These are phyloP conservation scores for Sycobia sp. DNA, from an alignment of 1,140 invertebrate genomes.

Conservation along the genomic window DNA sequence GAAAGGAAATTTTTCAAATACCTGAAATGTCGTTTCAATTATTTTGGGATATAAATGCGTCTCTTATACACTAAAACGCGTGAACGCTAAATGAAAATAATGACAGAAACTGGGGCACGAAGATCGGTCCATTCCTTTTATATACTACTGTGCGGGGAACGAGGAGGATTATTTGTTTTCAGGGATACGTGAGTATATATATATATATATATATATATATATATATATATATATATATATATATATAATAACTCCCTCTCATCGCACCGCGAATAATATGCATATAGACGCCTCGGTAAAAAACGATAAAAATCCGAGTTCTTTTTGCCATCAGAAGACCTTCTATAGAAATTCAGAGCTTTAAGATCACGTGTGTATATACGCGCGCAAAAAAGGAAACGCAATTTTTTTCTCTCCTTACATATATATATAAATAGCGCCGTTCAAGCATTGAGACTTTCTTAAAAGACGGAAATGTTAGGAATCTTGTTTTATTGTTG, in stretches of 20 bases:
- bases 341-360: neutral
- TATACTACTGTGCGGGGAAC: too few species aligned
- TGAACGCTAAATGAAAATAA: neutral
- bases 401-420: constrained; percentile 9
- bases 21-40: too few species aligned
- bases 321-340: constrained; percentile 6
- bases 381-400: constrained; percentile 17
- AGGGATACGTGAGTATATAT: constrained; percentile 14
- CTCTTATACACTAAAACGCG: too few species aligned
- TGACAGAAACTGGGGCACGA: neutral
- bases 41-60: too few species aligned
- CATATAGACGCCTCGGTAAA: neutral
- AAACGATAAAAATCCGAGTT: constrained; percentile 6
- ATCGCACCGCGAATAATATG: neutral
- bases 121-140: constrained; percentile 14
- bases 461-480: too few species aligned
- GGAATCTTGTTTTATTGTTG: too few species aligned
- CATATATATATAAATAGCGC: too few species aligned
- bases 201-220: too few species aligned
- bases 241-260: constrained; percentile 3
- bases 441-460: too few species aligned
- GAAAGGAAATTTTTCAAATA: constrained; percentile 1
- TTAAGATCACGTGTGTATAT: neutral
- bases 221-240: too few species aligned
- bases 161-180: constrained; percentile 19